Conservation (phyloP, 2,797 vertebrate genomes). For the Stomatorhinus walkeri region DNA sequence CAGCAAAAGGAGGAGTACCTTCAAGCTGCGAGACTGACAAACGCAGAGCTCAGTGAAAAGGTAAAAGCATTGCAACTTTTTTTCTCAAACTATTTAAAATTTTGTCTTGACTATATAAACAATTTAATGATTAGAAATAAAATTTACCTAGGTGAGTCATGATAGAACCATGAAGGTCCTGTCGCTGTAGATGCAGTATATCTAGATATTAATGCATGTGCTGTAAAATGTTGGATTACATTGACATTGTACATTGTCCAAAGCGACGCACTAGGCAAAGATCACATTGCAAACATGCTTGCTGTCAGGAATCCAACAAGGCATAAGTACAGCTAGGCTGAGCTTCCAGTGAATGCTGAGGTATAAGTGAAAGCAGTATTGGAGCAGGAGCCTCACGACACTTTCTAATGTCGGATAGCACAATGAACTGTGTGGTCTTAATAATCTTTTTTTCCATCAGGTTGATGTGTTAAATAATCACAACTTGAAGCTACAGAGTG, state of each 20-base stretch:
- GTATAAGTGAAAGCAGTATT: background rate
- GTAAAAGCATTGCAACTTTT: constrained; percentile 45
- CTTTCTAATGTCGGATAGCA: background rate
- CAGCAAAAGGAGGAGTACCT: constrained; percentile 54
- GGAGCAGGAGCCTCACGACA: background rate
- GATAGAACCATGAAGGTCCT: background rate
- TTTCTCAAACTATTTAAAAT: background rate
- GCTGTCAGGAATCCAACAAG: background rate
- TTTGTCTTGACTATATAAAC: background rate
- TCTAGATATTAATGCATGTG: background rate
- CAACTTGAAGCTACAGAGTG: constrained; percentile 39
- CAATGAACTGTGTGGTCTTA: background rate
- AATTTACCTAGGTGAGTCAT: background rate
- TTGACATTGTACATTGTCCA: background rate
- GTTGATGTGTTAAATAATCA: constrained; percentile 43
- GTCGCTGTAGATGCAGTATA: background rate
- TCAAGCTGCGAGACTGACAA: constrained; percentile 46
- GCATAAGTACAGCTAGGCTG: background rate
- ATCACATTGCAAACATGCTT: background rate
- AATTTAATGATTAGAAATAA: background rate
- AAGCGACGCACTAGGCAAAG: background rate
- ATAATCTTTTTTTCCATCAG: constrained; percentile 40
- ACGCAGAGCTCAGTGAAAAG: constrained; percentile 57
- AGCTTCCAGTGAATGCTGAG: background rate
- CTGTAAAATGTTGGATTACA: background rate